Evolutionary conservation across 2,888 invertebrate species (phyloP), one percentile per base, ranked within the genome.

Genomic region (Drosophila anomelani): DNA sequence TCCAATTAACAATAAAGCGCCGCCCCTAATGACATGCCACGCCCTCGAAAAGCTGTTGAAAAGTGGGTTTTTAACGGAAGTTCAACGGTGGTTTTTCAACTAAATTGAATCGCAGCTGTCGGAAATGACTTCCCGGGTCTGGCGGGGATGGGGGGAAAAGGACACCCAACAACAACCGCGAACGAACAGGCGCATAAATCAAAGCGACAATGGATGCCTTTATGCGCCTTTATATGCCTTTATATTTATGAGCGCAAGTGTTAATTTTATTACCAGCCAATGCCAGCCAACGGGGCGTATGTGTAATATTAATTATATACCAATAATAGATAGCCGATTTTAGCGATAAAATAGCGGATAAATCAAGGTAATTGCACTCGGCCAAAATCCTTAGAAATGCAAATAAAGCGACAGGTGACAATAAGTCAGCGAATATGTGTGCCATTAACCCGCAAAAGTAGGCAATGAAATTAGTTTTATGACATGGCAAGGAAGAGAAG

Each of bases 181-280:
- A 13, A 41, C 41, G 20, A 17, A 5, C 43, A 7, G 15, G 41
- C 4, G 15, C n/a, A 69, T 69, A 69, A 69, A 69, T 69, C 68
- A 69, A n/a, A 13, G 36, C 20, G 36, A 55, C 55, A 66, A 69
- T 67, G 67, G 56, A 57, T 67, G 67, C 39, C 59, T 51, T 58
- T 51, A 64, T 75, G 81, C 69, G 69, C 43, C 54, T 23, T 23
- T 23, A 23, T 47, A 64, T 75, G 81, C 69, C 41, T 69, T 67
- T 63, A 80, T 80, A 83, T 85, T 85, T 85, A 83, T 82, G 84
- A 51, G 69, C 78, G 69, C 71, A 85, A 86, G 86, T 85, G 86
- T 86, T 86, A 84, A 85, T 85, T 85, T 86, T 86, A 86, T 85
- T 86, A 81, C 84, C 78, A 53, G 6, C 26, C 36, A 61, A 10